Percentiles rank a stretch among this genome's conserved stretches.
Evolutionary conservation across 1,140 invertebrate species (phyloP).

Genomic region (Drosophila pruinosa): DNA sequence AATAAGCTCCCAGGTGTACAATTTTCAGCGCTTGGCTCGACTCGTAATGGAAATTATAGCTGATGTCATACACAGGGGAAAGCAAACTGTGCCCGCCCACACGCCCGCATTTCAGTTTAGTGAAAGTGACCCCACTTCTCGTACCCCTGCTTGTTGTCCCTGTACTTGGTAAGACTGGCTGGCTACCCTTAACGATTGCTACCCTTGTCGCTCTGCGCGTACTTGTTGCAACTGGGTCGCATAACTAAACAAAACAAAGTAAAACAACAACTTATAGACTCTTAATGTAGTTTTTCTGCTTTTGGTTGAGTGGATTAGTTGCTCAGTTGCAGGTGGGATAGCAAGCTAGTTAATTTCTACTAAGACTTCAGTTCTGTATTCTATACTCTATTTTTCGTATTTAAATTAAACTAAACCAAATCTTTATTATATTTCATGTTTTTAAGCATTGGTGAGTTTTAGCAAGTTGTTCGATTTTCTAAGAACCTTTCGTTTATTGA

Average conservation of each 20-base stretch:
- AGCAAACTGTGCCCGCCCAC: background rate
- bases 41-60: conserved; percentile 81
- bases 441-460: too few species aligned
- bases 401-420: too few species aligned
- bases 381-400: background rate
- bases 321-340: conserved; percentile 29
- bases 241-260: conserved; percentile 17
- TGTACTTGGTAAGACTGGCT: background rate
- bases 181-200: conserved; percentile 27
- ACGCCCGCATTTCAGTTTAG: conserved; percentile 5
- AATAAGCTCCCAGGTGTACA: conserved; percentile 80
- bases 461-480: too few species aligned
- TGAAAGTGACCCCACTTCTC: conserved; percentile 30
- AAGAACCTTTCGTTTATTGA: conserved; percentile 26
- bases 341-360: conserved; percentile 74
- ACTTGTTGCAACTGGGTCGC: conserved; percentile 77
- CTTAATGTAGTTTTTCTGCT: conserved; percentile 62
- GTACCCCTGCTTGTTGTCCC: background rate
- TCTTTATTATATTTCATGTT: too few species aligned
- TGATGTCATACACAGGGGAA: conserved; percentile 77
- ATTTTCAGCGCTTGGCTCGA: conserved; percentile 75
- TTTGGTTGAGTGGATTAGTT: conserved; percentile 71
- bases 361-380: conserved; percentile 3
- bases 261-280: conserved; percentile 26
- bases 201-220: background rate